Percentiles rank a stretch among this genome's conserved stretches.
Evolutionary conservation across 2,888 invertebrate species (phyloP).

Genomic region (Harpalus rufipes): DNA sequence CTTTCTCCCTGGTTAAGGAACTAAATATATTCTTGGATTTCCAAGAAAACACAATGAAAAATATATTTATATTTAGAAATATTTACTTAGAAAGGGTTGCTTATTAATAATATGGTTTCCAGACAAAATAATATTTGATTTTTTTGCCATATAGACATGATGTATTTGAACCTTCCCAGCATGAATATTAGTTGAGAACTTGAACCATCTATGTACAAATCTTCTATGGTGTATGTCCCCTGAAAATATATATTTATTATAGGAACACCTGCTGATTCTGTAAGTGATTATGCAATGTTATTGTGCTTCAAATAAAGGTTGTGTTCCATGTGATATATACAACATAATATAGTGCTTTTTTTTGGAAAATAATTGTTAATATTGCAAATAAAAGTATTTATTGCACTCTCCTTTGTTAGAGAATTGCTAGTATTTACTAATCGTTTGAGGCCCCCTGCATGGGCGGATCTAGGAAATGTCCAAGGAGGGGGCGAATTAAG

Average conservation of each 20-base stretch:
- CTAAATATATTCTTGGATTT: neutral
- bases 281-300: too few relatives aligned
- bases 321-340: too few relatives aligned
- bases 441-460: too few relatives aligned
- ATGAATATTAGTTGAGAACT: conserved; percentile 10
- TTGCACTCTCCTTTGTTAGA: too few relatives aligned
- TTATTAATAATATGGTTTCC: neutral
- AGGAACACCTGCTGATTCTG: neutral
- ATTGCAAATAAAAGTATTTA: too few relatives aligned
- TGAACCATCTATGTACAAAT: conserved; percentile 11
- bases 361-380: too few relatives aligned
- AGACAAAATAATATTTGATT: conserved; percentile 9
- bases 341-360: too few relatives aligned
- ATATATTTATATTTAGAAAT: neutral
- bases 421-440: too few relatives aligned
- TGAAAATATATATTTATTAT: neutral
- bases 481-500: too few relatives aligned
- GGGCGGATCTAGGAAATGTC: too few relatives aligned
- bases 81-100: neutral
- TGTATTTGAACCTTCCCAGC: conserved; percentile 33
- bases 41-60: neutral
- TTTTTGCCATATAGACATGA: conserved; percentile 7
- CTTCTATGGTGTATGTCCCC: conserved; percentile 16
- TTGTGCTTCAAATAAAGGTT: too few relatives aligned
- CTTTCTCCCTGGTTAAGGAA: neutral